Conservation (phyloP, 2,888 invertebrate genomes). For the Hypercompe scribonia region DNA sequence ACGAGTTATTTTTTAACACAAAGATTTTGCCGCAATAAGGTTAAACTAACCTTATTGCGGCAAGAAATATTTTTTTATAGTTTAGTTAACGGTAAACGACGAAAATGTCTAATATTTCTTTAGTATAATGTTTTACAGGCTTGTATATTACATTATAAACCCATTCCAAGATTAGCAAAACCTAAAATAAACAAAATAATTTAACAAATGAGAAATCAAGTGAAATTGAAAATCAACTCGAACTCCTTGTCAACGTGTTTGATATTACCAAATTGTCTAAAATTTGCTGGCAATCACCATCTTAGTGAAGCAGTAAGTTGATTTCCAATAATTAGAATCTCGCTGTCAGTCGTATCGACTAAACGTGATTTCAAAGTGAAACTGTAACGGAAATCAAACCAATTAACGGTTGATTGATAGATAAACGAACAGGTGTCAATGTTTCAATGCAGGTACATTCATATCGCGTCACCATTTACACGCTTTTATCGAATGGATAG, state of each 20-base stretch:
- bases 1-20: too few species aligned
- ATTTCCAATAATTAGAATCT: conserved; percentile 38
- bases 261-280: conserved; percentile 39
- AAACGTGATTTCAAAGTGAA: conserved; percentile 31
- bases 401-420: conserved; percentile 28
- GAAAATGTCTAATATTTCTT: too few species aligned
- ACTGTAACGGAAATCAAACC: conserved; percentile 28
- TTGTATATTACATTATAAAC: neutral
- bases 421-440: conserved; percentile 22
- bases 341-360: conserved; percentile 26
- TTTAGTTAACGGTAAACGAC: too few species aligned
- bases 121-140: too few species aligned
- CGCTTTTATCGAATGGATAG: neutral
- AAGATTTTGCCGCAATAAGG: neutral
- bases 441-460: neutral
- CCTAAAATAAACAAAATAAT: conserved; percentile 6
- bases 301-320: conserved; percentile 37
- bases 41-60: too few species aligned
- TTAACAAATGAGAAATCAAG: neutral
- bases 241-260: conserved; percentile 37
- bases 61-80: too few species aligned
- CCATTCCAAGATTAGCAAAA: neutral
- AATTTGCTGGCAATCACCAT: conserved; percentile 43
- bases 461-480: neutral
- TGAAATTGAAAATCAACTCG: conserved; percentile 16